A percentile compares a stretch with the other conserved stretches of the same genome.
Conservation (phyloP, 2,113 vertebrate species). For the Orycteropus afer region DNA sequence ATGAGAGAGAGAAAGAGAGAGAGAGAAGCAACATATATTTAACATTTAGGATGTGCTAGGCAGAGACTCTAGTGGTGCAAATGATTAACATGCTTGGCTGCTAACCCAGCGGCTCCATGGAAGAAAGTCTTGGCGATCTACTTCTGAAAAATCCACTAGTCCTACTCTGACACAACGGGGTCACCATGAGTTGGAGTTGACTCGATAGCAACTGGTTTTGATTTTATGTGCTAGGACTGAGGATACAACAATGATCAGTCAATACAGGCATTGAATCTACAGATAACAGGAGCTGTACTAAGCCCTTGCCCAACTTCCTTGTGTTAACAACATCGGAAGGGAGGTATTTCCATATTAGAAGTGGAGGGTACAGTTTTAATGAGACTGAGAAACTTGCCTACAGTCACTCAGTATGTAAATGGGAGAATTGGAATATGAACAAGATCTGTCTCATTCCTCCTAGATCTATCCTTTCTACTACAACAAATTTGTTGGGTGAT, state of each 20-base stretch:
- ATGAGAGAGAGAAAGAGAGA: neutral
- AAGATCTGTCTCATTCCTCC: neutral
- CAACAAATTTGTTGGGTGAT: neutral
- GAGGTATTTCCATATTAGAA: neutral
- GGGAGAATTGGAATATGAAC: neutral
- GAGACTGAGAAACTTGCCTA: neutral
- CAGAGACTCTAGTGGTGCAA: neutral
- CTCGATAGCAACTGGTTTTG: neutral
- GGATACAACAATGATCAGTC: neutral
- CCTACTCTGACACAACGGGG: neutral
- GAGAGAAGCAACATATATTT: neutral
- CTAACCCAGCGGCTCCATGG: neutral
- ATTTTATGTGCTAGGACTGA: neutral
- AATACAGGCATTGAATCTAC: neutral
- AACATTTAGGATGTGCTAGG: neutral
- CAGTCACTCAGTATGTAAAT: neutral
- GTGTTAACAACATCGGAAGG: neutral
- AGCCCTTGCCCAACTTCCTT: neutral
- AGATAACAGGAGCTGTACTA: fast-evolving
- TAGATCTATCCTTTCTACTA: neutral
- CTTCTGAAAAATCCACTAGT: neutral
- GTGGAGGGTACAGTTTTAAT: neutral
- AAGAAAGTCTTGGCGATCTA: neutral
- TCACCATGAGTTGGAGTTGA: neutral
- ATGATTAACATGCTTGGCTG: neutral